Percentiles rank a stretch among this genome's conserved stretches.
Evolutionary conservation across 2,888 invertebrate genomes (phyloP).

Genomic region (Drosophila neotestacea): DNA sequence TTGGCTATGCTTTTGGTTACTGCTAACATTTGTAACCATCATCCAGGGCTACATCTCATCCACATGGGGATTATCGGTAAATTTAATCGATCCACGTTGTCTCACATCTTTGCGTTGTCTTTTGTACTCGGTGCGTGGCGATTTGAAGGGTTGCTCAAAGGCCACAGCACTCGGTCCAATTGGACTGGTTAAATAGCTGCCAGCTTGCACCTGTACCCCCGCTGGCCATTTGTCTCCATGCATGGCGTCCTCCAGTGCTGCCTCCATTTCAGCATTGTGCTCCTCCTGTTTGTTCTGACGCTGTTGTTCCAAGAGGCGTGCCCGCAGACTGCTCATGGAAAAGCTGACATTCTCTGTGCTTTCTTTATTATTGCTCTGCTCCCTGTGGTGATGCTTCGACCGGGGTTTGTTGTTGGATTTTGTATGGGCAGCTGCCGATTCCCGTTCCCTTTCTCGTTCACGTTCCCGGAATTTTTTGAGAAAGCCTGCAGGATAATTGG

Average conservation of each 20-base stretch:
- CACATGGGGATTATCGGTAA: constrained; percentile 72
- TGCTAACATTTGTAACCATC: constrained; percentile 10
- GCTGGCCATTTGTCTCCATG: constrained; percentile 77
- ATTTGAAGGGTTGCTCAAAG: constrained; percentile 61
- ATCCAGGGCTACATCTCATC: constrained; percentile 58
- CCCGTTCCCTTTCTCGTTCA: constrained; percentile 52
- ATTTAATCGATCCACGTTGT: constrained; percentile 80
- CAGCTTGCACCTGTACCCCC: constrained; percentile 43
- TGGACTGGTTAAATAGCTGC: constrained; percentile 68
- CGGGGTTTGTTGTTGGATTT: constrained; percentile 43
- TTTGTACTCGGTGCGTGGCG: constrained; percentile 52
- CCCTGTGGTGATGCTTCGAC: constrained; percentile 47
- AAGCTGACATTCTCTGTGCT: constrained; percentile 41
- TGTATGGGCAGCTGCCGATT: not conserved
- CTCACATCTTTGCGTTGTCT: constrained; percentile 58
- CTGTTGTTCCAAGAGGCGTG: constrained; percentile 62
- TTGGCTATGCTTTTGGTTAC: constrained; percentile 73
- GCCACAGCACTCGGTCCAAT: constrained; percentile 75
- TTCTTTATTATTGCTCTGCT: constrained; percentile 30
- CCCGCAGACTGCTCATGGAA: constrained; percentile 67
- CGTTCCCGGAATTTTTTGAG: constrained; percentile 73
- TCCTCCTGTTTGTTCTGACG: constrained; percentile 50
- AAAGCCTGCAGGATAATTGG: constrained; percentile 81
- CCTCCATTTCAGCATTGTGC: constrained; percentile 58
- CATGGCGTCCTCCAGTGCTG: constrained; percentile 58